Evolutionary conservation across 2,888 invertebrate species (phyloP).

Genomic region (Zaprionus lineosus): DNA sequence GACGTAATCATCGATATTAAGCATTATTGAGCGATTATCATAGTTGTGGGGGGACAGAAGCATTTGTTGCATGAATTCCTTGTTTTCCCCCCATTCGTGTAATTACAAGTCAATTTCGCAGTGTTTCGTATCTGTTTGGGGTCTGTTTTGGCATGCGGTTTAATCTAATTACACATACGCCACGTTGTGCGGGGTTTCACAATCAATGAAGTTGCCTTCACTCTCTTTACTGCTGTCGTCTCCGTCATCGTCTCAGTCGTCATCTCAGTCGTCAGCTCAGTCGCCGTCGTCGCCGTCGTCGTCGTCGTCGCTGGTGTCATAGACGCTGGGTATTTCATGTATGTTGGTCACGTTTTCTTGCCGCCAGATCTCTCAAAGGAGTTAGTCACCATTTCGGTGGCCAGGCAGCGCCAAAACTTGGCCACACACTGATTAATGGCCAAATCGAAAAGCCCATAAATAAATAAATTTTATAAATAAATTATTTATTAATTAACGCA

Average conservation of each 20-base stretch:
- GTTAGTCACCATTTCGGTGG: slow-evolving; percentile 57
- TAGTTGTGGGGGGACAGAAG: slow-evolving; percentile 6
- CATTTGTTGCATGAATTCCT: slow-evolving; percentile 57
- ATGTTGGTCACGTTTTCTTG: slow-evolving; percentile 74
- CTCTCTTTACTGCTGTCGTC: no score
- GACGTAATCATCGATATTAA: slow-evolving; percentile 12
- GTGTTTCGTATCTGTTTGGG: slow-evolving; percentile 51
- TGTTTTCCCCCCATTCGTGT: slow-evolving; percentile 57
- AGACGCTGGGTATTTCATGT: slow-evolving; percentile 29
- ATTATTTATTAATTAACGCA: slow-evolving; percentile 78
- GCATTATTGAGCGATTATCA: slow-evolving; percentile 61
- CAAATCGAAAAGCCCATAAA: slow-evolving; percentile 74
- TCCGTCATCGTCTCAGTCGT: slow-evolving; percentile 9
- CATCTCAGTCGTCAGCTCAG: slow-evolving; percentile 26
- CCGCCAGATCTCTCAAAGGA: slow-evolving; percentile 72
- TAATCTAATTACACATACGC: slow-evolving; percentile 79
- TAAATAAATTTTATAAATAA: slow-evolving; percentile 63
- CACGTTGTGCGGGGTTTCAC: slow-evolving; percentile 70
- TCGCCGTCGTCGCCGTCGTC: slow-evolving; percentile 16
- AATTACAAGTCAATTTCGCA: slow-evolving; percentile 73
- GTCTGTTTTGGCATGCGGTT: slow-evolving; percentile 69
- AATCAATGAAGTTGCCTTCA: no score
- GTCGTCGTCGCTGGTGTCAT: slow-evolving; percentile 10
- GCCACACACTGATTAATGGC: slow-evolving; percentile 73
- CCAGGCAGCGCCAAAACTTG: slow-evolving; percentile 36